phyloP scores from a whole-genome alignment of 2,113 vertebrate genomes.

The Potamarius usumacintae region DNA sequence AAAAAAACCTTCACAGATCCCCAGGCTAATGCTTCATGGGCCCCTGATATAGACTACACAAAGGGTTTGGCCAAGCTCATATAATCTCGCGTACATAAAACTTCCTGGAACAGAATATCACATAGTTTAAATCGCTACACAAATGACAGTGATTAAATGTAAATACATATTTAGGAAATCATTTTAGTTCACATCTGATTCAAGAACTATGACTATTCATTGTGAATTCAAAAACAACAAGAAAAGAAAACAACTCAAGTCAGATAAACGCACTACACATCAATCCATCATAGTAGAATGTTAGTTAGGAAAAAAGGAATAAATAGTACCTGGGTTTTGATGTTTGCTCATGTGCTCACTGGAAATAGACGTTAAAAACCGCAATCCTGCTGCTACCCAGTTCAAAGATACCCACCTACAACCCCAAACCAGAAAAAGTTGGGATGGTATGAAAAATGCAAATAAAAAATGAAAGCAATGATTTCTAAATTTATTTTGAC shows the following conservation, averaged over 20 bases:
- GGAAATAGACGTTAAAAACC: not conserved
- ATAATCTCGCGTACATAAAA: not conserved
- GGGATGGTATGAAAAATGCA: too few species aligned
- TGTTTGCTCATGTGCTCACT: not conserved
- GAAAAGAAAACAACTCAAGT: not conserved
- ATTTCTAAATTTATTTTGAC: too few species aligned
- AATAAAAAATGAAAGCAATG: too few species aligned
- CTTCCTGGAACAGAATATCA: constrained; percentile 1
- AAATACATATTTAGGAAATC: not conserved
- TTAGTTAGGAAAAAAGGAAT: not conserved
- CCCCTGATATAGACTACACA: constrained; percentile 15
- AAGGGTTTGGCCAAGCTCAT: not conserved
- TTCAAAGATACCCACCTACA: not conserved
- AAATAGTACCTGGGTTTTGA: not conserved
- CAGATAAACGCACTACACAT: not conserved
- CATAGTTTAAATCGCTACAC: not conserved
- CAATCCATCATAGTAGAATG: not conserved
- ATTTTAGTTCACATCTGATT: not conserved
- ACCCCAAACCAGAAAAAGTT: too few species aligned
- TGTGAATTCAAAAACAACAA: not conserved
- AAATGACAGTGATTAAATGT: not conserved
- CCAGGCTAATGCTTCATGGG: not conserved
- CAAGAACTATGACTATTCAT: not conserved
- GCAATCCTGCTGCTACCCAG: not conserved
- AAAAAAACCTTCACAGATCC: not conserved